Percentiles rank a stretch among this genome's conserved stretches.
Conservation (phyloP, 2,113 vertebrate species). For the Plecotus auritus region DNA sequence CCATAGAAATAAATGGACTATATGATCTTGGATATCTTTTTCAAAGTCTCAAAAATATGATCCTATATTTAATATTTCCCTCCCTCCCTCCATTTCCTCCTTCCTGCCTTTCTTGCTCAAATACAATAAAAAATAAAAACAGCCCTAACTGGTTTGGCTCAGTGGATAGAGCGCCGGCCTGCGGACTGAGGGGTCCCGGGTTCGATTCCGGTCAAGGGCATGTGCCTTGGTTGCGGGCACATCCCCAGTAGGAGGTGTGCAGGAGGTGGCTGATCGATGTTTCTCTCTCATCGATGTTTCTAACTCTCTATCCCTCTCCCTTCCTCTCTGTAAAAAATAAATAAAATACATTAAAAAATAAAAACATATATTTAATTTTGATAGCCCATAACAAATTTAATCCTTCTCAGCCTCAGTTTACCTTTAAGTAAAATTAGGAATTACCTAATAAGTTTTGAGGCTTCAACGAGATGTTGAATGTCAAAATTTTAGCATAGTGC, state of each 20-base stretch:
- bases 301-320: too few species aligned
- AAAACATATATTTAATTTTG: not conserved
- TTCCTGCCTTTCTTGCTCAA: not conserved
- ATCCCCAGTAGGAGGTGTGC: too few species aligned
- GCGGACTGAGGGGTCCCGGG: too few species aligned
- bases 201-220: too few species aligned
- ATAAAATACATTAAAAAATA: too few species aligned
- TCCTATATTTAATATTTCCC: not conserved
- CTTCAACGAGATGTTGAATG: not conserved
- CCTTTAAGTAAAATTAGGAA: not conserved
- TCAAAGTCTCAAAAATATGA: constrained; percentile 22
- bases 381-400: not conserved
- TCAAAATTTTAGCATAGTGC: not conserved
- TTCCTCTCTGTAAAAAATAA: too few species aligned
- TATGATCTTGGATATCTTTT: constrained; percentile 17
- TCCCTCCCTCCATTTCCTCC: not conserved
- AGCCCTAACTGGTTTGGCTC: too few species aligned
- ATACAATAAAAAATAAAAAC: not conserved
- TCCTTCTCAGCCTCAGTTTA: not conserved
- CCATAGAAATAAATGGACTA: not conserved
- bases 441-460: not conserved
- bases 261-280: too few species aligned
- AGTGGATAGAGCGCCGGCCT: too few species aligned
- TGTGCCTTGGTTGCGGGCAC: too few species aligned
- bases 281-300: too few species aligned